phyloP scores from a whole-genome alignment of 1,140 invertebrate species.

The Pogonus chalceus region DNA sequence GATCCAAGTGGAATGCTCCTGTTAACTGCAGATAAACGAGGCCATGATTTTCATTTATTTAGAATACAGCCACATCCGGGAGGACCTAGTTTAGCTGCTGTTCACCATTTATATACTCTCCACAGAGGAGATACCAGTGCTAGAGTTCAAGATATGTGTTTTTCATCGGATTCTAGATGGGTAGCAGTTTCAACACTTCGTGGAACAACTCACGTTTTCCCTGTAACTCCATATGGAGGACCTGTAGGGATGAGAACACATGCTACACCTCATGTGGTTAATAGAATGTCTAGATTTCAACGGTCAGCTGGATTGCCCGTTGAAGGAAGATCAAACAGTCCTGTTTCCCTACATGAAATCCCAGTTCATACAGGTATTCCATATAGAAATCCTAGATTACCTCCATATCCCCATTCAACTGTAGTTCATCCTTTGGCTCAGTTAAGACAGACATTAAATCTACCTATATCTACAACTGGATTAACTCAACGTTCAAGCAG shows the following conservation, averaged over 20 bases:
- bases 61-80: conserved; percentile 87
- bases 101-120: conserved; percentile 93
- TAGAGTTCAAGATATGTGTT: conserved; percentile 75
- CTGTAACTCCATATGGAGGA: conserved; percentile 94
- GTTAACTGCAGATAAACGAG: conserved; percentile 85
- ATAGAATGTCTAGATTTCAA: conserved; percentile 89
- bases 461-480: conserved; percentile 19
- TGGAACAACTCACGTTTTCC: conserved; percentile 95
- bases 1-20: conserved; percentile 86
- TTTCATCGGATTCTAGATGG: conserved; percentile 91
- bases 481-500: conserved; percentile 37
- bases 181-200: conserved; percentile 86
- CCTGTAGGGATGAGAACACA: conserved; percentile 84
- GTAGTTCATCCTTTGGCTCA: conserved; percentile 73
- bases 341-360: conserved; percentile 48
- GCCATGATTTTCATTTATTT: conserved; percentile 95
- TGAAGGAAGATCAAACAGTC: conserved; percentile 65
- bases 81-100: conserved; percentile 74
- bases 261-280: conserved; percentile 85
- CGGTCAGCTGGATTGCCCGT: conserved; percentile 81
- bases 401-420: conserved; percentile 78
- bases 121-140: conserved; percentile 80
- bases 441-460: conserved; percentile 62
- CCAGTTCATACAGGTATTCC: conserved; percentile 50
- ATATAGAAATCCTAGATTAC: conserved; percentile 77